phyloP scores from a whole-genome alignment of 1,140 invertebrate genomes.

The Drosophila sechellia region DNA sequence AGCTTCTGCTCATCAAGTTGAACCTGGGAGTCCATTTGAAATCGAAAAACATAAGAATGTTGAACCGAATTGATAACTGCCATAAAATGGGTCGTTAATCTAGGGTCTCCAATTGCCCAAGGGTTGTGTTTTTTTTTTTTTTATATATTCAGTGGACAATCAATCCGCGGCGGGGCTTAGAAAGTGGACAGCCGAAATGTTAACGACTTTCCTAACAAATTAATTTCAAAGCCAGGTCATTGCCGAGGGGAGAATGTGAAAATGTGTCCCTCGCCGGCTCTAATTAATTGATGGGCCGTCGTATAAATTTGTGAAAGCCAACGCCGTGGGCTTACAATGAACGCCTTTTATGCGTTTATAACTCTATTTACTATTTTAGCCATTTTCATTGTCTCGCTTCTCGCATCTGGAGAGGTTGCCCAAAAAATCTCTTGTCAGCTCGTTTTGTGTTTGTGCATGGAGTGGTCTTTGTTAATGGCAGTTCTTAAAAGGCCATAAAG shows the following conservation, averaged over 20 bases:
- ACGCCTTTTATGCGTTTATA: slow-evolving; percentile 75
- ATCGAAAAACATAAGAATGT: slow-evolving; percentile 6
- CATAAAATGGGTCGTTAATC: slow-evolving; percentile 65
- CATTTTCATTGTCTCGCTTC: slow-evolving; percentile 35
- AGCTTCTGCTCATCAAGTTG: slow-evolving; percentile 11
- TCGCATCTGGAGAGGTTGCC: slow-evolving; percentile 23
- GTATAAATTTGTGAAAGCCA: slow-evolving; percentile 78
- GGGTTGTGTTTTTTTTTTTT: slow-evolving; percentile 1
- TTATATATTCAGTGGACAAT: slow-evolving; percentile 10
- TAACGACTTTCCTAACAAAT: slow-evolving; percentile 78
- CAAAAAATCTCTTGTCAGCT: slow-evolving; percentile 54
- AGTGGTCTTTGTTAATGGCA: slow-evolving; percentile 70
- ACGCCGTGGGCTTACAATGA: slow-evolving; percentile 69
- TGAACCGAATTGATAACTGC: slow-evolving; percentile 35
- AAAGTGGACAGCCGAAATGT: slow-evolving; percentile 66
- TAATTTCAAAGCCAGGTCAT: slow-evolving; percentile 42
- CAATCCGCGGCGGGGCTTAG: slow-evolving; percentile 33
- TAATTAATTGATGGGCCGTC: slow-evolving; percentile 76
- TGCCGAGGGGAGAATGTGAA: slow-evolving; percentile 50
- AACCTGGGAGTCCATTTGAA: background rate
- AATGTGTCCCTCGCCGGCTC: slow-evolving; percentile 48
- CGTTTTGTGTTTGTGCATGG: slow-evolving; percentile 75
- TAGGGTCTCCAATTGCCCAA: slow-evolving; percentile 26
- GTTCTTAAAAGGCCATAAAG: slow-evolving; percentile 82
- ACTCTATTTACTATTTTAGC: slow-evolving; percentile 75